Evolutionary conservation across 2,797 vertebrate genomes (phyloP), one percentile per base, ranked within the genome.

Genomic region (Microchirus variegatus): DNA sequence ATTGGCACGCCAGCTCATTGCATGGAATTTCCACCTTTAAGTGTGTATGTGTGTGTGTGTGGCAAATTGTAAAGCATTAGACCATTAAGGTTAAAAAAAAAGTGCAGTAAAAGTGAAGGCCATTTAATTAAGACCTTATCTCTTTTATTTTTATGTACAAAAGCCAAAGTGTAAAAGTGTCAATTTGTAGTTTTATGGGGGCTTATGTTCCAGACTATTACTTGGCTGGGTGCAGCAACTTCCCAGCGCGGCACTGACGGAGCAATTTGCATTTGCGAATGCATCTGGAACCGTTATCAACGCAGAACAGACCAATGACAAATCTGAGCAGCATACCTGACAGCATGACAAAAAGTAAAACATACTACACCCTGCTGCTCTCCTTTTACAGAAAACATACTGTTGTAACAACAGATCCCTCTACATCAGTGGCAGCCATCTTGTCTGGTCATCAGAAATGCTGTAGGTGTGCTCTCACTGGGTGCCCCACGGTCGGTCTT

Each of bases 71-170:
- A 42, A 54, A 54, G 18, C 22, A 14, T 26, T 22, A 22, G 37
- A 41, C 40, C 53, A 36, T 45, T 36, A 40, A n/a, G 13, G 42
- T 18, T 7, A 13, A 40, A 45, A 14, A 40, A 54, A 44, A 57
- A 3, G 4, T 16, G 12, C 55, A 19, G 12, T 19, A 19, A 18
- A 17, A 56, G 42, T 46, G 43, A 43, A 37, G 17, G 36, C 17
- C 44, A 9, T 48, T 59, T n/a, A 19, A 47, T 48, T 38, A 41
- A 37, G 31, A 17, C 49, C 10, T 13, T 31, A 4, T 53, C 17
- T 49, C n/a, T 18, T 19, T 16, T 15, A 26, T 16, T 45, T 54
- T 38, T 44, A 40, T 47, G 56, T 57, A 13, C 42, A 57, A 55
- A 60, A 15, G 13, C 40, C 22, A 22, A 40, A 26, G 19, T 12